Evolutionary conservation across 2,113 vertebrate genomes (phyloP).

Genomic region (Aix galericulata): DNA sequence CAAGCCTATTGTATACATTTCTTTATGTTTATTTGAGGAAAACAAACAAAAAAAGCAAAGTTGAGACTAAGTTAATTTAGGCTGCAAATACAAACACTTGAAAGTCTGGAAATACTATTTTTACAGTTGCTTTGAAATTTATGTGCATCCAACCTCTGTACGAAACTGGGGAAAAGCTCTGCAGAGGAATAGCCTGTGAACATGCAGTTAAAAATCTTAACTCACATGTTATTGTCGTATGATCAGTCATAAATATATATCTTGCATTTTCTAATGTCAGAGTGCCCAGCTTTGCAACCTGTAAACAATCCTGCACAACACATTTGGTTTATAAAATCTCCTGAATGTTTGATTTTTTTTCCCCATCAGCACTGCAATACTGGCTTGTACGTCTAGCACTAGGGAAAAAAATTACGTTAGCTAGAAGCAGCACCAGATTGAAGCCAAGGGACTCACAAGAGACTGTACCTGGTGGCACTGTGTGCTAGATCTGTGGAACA

Average conservation of each 20-base stretch:
- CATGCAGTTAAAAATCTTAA: background rate
- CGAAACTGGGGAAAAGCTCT: background rate
- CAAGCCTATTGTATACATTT: background rate
- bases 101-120: background rate
- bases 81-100: background rate
- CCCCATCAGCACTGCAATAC: background rate
- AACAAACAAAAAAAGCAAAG: background rate
- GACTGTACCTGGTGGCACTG: background rate
- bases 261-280: background rate
- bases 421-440: background rate
- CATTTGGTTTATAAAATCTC: background rate
- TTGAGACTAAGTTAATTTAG: background rate
- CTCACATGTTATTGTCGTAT: background rate
- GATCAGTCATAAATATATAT: background rate
- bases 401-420: background rate
- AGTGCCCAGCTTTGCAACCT: background rate
- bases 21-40: background rate
- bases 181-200: background rate
- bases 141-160: background rate
- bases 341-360: background rate
- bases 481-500: background rate
- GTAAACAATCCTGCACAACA: background rate
- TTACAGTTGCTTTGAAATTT: background rate
- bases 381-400: background rate
- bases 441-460: background rate